Evolutionary conservation across 2,888 invertebrate genomes (phyloP), one percentile per base, ranked within the genome.

Genomic region (Eupeodes latifasciatus): DNA sequence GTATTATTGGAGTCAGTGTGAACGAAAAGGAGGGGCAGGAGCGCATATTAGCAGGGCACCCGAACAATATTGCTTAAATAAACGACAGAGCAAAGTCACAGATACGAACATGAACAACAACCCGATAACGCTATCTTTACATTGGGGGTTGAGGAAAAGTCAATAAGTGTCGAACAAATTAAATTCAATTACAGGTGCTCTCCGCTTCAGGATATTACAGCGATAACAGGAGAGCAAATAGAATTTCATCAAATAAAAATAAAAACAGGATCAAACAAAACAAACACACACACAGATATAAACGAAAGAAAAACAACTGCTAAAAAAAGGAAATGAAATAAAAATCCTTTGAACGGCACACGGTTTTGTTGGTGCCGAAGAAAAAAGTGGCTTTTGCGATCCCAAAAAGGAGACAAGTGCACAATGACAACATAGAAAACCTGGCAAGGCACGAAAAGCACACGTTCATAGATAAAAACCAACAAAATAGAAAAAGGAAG

Each of bases 81-180:
- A 83, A 80, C 49, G 83, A 75, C 67, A 27, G 27, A 27, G 27
- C 27, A 27, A 27, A 27, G 27, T 27, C 27, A 87, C 27, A 78
- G 85, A 85, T 81, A 85, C 81, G 49, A 77, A 67, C 36, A 85
- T 78, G 49, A 77, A 67, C 36, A 77, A 67, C 36, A 64, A 55
- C 62, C 55, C 75, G 51, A 47, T n/a, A 59, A 40, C 59, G 27
- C 55, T 36, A 66, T 44, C 34, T 71, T 10, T 51, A 53, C 36
- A 62, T 57, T 44, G 36, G 51, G 67, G 49, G 69, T 76, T 51
- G 80, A 67, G 72, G 78, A 81, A 88, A 88, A 88, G 88, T 88
- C 88, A 88, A 88, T 88, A 88, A 88, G 88, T 88, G 88, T 88
- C 88, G 88, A 88, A 88, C 88, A 88, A 88, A 88, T 88, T 88